A percentile compares a stretch with the other conserved stretches of the same genome.
Evolutionary conservation across 1,140 invertebrate species (phyloP).

Genomic region (Drosophila melanica): DNA sequence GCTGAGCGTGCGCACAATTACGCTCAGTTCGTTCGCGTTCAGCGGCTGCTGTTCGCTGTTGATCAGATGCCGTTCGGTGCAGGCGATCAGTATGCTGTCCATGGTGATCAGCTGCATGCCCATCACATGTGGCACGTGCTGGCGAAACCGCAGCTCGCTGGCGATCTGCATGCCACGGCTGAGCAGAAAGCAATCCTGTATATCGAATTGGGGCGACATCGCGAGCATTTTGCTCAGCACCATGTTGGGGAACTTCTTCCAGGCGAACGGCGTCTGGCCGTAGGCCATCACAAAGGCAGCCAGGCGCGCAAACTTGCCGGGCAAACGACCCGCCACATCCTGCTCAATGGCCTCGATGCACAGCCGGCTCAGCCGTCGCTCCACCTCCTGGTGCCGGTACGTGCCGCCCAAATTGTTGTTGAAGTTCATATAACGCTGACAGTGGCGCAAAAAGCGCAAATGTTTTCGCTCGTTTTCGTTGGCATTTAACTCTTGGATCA

Average conservation of each 20-base stretch:
- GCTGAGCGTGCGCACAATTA: constrained; percentile 73
- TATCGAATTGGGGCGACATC: constrained; percentile 75
- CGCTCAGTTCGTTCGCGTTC: constrained; percentile 67
- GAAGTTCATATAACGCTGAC: constrained; percentile 85
- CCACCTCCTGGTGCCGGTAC: constrained; percentile 84
- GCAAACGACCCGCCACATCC: constrained; percentile 72
- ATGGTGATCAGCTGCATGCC: constrained; percentile 70
- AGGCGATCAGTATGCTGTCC: constrained; percentile 64
- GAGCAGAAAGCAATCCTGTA: constrained; percentile 82
- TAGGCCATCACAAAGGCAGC: constrained; percentile 85
- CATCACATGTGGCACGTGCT: constrained; percentile 50
- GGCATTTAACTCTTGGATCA: constrained; percentile 63
- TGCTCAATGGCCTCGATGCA: constrained; percentile 81
- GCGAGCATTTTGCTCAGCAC: constrained; percentile 74
- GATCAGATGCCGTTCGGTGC: constrained; percentile 61
- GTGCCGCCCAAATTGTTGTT: constrained; percentile 84
- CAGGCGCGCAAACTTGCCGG: constrained; percentile 80
- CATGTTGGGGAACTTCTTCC: constrained; percentile 73
- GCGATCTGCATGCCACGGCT: constrained; percentile 79
- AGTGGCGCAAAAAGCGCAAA: constrained; percentile 79
- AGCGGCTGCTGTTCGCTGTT: constrained; percentile 39
- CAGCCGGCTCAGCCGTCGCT: constrained; percentile 81
- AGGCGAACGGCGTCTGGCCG: constrained; percentile 72
- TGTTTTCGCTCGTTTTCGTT: constrained; percentile 47
- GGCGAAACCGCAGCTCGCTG: constrained; percentile 69